Evolutionary conservation across 2,888 invertebrate genomes (phyloP).

Genomic region (Pristionchus mayeri): DNA sequence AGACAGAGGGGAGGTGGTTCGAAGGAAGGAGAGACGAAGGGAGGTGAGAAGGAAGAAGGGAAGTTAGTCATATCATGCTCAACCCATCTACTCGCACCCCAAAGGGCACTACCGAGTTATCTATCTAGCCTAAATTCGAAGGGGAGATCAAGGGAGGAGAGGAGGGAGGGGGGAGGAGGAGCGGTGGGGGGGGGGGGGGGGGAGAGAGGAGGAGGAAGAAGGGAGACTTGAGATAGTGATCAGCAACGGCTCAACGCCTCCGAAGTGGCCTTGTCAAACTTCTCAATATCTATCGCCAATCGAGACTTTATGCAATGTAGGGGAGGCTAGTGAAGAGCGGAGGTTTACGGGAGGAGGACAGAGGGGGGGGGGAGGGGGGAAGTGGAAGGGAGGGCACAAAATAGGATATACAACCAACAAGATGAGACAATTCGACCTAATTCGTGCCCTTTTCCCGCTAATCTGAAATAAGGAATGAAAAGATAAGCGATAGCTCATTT

Average conservation of each 20-base stretch:
- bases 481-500: slow-evolving; percentile 11
- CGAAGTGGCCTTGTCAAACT: slow-evolving; percentile 44
- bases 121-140: slow-evolving; percentile 41
- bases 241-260: slow-evolving; percentile 31
- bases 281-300: slow-evolving; percentile 28
- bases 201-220: neutral
- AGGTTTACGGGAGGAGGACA: neutral
- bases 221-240: neutral
- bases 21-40: neutral
- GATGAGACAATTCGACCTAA: slow-evolving; percentile 9
- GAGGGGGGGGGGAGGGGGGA: neutral
- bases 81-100: neutral
- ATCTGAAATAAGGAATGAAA: slow-evolving; percentile 10
- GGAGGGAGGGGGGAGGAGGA: neutral
- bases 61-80: slow-evolving; percentile 30
- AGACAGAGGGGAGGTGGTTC: neutral
- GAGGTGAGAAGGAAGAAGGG: slow-evolving; percentile 1
- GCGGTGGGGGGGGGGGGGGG: no score
- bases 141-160: neutral
- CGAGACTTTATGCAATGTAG: slow-evolving; percentile 14
- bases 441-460: neutral
- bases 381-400: neutral
- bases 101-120: slow-evolving; percentile 35
- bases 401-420: neutral
- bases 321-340: neutral